Percentiles rank a stretch among this genome's conserved stretches.
phyloP scores from a whole-genome alignment of 2,888 invertebrate species.

The Limnephilus auricula region DNA sequence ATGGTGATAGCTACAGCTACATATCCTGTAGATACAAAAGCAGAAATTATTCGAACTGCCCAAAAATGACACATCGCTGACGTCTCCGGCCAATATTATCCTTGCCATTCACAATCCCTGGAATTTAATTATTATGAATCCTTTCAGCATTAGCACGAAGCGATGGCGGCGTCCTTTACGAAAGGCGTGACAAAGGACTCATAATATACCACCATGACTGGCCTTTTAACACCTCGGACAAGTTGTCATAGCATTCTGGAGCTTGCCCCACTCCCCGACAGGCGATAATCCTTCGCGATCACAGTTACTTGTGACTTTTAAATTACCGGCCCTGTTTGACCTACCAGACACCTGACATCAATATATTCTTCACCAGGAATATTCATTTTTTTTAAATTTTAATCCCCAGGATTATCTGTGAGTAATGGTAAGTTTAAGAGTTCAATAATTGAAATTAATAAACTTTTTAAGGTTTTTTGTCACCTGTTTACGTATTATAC shows the following conservation, averaged over 20 bases:
- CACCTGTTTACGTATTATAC: background rate
- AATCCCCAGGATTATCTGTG: background rate
- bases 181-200: slow-evolving; percentile 66
- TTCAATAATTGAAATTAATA: background rate
- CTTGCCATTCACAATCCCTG: background rate
- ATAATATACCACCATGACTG: slow-evolving; percentile 58
- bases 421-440: background rate
- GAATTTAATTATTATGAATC: slow-evolving; percentile 53
- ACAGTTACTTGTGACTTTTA: slow-evolving; percentile 3
- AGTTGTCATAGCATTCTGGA: slow-evolving; percentile 3
- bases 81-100: background rate
- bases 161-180: slow-evolving; percentile 60
- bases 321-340: slow-evolving; percentile 21
- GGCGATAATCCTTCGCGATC: background rate
- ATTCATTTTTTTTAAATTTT: background rate
- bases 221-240: slow-evolving; percentile 18
- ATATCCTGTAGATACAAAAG: background rate
- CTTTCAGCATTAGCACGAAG: slow-evolving; percentile 49
- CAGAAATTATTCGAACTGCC: background rate
- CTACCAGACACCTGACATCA: slow-evolving; percentile 50
- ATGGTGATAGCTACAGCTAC: background rate
- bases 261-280: background rate
- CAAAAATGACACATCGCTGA: slow-evolving; percentile 14
- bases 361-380: slow-evolving; percentile 32
- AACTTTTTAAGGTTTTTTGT: background rate